Evolutionary conservation across 2,797 vertebrate genomes (phyloP).

Genomic region (Menidia menidia): DNA sequence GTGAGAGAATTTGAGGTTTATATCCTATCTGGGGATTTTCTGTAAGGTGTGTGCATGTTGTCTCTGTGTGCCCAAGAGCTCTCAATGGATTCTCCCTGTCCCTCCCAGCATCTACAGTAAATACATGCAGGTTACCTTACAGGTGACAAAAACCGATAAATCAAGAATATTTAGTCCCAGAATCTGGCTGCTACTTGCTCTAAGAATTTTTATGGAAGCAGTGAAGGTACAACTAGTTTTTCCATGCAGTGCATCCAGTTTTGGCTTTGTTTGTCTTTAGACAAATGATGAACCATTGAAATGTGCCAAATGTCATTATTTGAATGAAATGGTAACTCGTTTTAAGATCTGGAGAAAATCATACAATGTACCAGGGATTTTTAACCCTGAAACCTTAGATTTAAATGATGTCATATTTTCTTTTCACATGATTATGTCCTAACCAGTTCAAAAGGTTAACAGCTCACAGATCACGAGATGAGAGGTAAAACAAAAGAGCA

Average conservation of each 20-base stretch:
- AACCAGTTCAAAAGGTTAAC: slow-evolving; percentile 11
- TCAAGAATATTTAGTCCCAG: too few relatives aligned
- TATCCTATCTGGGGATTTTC: too few relatives aligned
- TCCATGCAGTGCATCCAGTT: not conserved
- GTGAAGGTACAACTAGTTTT: not conserved
- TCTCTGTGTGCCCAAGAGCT: too few relatives aligned
- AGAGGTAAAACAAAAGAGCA: slow-evolving; percentile 40
- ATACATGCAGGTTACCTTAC: too few relatives aligned
- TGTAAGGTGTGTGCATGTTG: too few relatives aligned
- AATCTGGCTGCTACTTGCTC: too few relatives aligned
- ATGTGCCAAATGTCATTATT: not conserved
- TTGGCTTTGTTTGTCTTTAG: not conserved
- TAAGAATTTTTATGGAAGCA: not conserved
- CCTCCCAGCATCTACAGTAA: too few relatives aligned
- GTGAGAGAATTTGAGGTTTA: too few relatives aligned
- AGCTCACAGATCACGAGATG: slow-evolving; percentile 25
- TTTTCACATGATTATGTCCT: not conserved
- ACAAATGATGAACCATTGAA: not conserved
- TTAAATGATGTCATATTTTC: too few relatives aligned
- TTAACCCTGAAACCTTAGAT: not conserved
- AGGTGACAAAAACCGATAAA: too few relatives aligned
- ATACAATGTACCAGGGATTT: not conserved
- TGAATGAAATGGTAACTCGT: too few relatives aligned
- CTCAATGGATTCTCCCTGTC: too few relatives aligned
- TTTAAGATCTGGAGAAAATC: not conserved